Evolutionary conservation across 2,113 vertebrate species (phyloP).

Genomic region (Petromus typicus): DNA sequence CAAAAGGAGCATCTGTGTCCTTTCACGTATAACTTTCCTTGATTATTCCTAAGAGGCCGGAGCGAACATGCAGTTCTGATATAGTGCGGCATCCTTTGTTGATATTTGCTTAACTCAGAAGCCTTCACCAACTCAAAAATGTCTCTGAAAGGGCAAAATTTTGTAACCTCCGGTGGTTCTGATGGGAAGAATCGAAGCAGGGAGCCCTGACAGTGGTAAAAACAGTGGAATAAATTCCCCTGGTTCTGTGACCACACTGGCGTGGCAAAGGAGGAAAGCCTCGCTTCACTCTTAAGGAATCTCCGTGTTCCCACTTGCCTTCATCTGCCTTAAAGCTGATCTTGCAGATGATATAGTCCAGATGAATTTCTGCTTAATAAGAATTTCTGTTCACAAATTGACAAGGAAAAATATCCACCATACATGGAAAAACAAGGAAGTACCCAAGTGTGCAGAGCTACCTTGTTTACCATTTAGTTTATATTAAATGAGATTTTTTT

Average conservation of each 20-base stretch:
- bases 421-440: conserved; percentile 30
- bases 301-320: conserved; percentile 61
- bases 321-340: conserved; percentile 56
- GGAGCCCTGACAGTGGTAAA: conserved; percentile 51
- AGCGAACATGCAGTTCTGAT: conserved; percentile 89
- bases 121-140: conserved; percentile 77
- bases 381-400: conserved; percentile 69
- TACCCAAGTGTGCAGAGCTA: background rate
- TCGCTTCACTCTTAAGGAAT: conserved; percentile 37
- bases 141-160: conserved; percentile 74
- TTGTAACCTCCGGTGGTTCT: conserved; percentile 71
- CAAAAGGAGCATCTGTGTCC: conserved; percentile 88
- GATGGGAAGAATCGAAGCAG: conserved; percentile 58
- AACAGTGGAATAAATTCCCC: conserved; percentile 61
- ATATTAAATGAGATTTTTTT: background rate
- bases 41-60: conserved; percentile 88
- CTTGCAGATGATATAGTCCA: conserved; percentile 68
- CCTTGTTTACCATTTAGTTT: background rate
- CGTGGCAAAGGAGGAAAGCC: background rate
- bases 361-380: conserved; percentile 71
- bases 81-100: conserved; percentile 87
- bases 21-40: conserved; percentile 89
- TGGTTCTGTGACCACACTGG: conserved; percentile 42
- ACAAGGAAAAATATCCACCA: conserved; percentile 13
- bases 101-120: conserved; percentile 85